phyloP scores from a whole-genome alignment of 2,797 vertebrate species.

The Telmatherina bonti region DNA sequence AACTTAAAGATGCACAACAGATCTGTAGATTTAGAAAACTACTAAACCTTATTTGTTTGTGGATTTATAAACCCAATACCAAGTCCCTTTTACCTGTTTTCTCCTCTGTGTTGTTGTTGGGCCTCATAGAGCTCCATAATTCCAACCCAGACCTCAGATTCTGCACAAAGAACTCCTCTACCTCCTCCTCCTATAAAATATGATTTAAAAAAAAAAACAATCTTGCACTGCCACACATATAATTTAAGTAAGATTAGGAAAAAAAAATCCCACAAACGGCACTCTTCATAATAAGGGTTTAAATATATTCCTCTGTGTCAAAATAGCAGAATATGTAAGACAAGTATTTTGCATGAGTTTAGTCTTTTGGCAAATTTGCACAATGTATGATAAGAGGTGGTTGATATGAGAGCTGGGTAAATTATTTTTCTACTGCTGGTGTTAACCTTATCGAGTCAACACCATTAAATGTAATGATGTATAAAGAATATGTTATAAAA shows the following conservation, averaged over 20 bases:
- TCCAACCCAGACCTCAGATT: not conserved
- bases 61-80: not conserved
- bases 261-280: too few relatives aligned
- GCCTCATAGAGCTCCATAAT: not conserved
- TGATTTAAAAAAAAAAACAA: not conserved
- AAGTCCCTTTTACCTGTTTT: not conserved
- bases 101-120: not conserved
- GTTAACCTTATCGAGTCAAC: constrained; percentile 39
- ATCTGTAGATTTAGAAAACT: too few relatives aligned
- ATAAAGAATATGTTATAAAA: not conserved
- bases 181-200: not conserved
- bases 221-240: constrained; percentile 30
- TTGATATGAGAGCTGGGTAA: constrained; percentile 21
- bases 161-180: not conserved
- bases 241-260: not conserved
- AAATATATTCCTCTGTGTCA: constrained; percentile 14
- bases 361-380: constrained; percentile 37
- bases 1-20: not conserved
- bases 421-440: constrained; percentile 69
- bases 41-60: not conserved
- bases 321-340: constrained; percentile 51
- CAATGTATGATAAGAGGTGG: constrained; percentile 48
- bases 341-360: constrained; percentile 31
- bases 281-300: not conserved
- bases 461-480: not conserved